Evolutionary conservation across 2,113 vertebrate genomes (phyloP).

Genomic region (Prionailurus bengalensis): DNA sequence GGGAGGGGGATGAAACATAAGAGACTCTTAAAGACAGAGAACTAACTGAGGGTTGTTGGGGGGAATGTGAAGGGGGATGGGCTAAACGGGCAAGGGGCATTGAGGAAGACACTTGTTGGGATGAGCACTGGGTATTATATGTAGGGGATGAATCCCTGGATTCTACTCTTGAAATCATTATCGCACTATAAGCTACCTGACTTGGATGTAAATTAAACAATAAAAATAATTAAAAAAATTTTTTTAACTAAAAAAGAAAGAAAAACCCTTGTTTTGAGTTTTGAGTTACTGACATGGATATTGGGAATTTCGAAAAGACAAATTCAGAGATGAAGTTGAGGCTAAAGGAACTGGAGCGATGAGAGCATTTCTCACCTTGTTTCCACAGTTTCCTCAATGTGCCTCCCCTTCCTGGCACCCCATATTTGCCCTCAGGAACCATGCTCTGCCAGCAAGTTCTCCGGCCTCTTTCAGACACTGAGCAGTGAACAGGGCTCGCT

Average conservation of each 20-base stretch:
- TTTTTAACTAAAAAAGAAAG: background rate
- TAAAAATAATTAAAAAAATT: no score
- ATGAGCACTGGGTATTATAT: no score
- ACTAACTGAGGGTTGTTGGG: no score
- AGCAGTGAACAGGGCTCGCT: background rate
- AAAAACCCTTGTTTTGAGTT: background rate
- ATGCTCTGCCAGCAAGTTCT: background rate
- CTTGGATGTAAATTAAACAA: no score
- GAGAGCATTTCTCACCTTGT: background rate
- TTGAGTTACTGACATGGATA: background rate
- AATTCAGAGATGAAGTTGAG: background rate
- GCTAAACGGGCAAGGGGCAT: no score
- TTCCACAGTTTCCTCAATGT: background rate
- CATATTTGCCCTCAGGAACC: background rate
- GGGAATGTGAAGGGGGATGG: no score
- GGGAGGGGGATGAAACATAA: no score
- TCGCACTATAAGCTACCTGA: no score
- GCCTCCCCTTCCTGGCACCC: background rate
- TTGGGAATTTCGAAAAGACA: background rate
- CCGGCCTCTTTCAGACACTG: fast-evolving
- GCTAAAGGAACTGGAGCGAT: background rate
- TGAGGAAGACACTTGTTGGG: no score
- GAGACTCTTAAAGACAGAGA: no score
- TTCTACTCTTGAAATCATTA: no score
- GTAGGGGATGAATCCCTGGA: no score